phyloP scores from a whole-genome alignment of 2,797 vertebrate species.

The Paramormyrops hopkinsi region DNA sequence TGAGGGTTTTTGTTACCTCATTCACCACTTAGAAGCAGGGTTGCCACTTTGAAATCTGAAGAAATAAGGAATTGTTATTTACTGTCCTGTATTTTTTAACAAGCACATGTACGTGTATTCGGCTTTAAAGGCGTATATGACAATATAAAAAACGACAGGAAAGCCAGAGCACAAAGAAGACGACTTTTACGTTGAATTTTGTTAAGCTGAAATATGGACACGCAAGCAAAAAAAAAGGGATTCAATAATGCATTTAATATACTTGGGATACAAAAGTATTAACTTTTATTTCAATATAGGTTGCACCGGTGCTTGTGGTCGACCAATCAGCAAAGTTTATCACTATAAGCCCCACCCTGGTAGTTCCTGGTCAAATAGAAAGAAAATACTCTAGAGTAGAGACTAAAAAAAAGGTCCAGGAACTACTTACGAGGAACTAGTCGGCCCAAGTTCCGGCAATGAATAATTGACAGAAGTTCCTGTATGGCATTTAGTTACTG shows the following conservation, averaged over 20 bases:
- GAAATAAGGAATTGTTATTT: not conserved
- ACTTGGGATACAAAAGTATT: not conserved
- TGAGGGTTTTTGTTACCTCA: not conserved
- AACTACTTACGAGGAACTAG: not conserved
- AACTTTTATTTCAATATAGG: not conserved
- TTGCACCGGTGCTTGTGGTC: not conserved
- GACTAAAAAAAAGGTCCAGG: not conserved
- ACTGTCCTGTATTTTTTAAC: not conserved
- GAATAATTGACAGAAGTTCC: not conserved
- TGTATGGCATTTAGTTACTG: not conserved
- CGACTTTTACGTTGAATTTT: not conserved
- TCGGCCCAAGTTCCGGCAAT: not conserved
- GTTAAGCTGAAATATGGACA: not conserved
- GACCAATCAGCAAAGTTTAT: not conserved
- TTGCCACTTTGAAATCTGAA: not conserved
- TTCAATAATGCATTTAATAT: not conserved
- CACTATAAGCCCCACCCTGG: not conserved
- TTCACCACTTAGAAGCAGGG: not conserved
- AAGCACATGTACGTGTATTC: no score
- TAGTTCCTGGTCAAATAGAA: not conserved
- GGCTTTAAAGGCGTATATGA: no score
- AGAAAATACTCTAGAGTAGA: not conserved
- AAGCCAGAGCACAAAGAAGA: not conserved
- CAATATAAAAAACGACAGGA: not conserved
- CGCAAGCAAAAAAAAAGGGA: not conserved